Evolutionary conservation across 2,113 vertebrate genomes (phyloP).

Genomic region (Gnathonemus echidnorhynchus): DNA sequence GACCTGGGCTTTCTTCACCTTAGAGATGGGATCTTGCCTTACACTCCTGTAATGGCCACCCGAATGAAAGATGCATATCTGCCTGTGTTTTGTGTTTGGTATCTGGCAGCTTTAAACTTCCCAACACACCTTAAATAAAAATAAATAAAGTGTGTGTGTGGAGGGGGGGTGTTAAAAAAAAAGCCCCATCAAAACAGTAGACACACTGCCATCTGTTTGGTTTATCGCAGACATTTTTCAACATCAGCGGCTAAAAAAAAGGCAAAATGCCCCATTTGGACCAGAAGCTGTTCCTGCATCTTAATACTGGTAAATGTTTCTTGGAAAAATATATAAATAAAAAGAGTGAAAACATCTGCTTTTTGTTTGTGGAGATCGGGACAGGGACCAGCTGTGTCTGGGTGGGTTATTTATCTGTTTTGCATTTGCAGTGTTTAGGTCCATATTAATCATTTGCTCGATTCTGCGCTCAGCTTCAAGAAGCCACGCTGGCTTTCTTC

Average conservation of each 20-base stretch:
- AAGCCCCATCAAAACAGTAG: background rate
- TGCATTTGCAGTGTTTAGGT: background rate
- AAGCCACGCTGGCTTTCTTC: too few relatives aligned
- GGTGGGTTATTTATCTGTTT: background rate
- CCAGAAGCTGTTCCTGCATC: slow-evolving; percentile 8
- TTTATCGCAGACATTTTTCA: slow-evolving; percentile 18
- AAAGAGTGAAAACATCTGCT: background rate
- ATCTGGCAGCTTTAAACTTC: background rate
- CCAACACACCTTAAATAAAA: background rate
- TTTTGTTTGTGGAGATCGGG: background rate
- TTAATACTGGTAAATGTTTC: background rate
- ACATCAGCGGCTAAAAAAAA: background rate
- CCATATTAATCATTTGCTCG: background rate
- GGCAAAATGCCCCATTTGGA: background rate
- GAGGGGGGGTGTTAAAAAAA: background rate
- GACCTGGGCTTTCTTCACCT: background rate
- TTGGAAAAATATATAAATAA: slow-evolving; percentile 5
- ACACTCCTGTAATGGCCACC: background rate
- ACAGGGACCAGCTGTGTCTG: background rate
- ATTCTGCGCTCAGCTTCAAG: background rate
- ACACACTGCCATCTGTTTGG: background rate
- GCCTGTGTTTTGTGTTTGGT: background rate
- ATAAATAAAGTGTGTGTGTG: background rate
- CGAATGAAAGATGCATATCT: background rate
- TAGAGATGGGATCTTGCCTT: background rate